phyloP scores from a whole-genome alignment of 2,797 vertebrate species.

The Pseudochirops cupreus region DNA sequence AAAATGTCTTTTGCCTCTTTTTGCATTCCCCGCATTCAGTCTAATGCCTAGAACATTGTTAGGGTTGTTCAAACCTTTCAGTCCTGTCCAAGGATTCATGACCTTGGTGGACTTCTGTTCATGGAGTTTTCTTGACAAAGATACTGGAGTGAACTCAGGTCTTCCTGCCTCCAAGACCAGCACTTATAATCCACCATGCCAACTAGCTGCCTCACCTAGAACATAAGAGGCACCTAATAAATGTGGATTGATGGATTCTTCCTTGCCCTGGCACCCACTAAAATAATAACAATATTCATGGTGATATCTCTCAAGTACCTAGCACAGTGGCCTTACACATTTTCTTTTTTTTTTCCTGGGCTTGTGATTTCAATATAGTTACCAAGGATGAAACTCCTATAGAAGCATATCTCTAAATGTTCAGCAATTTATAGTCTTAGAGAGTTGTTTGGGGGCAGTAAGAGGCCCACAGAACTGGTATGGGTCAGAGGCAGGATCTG shows the following conservation, averaged over 20 bases:
- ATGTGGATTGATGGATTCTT: not conserved
- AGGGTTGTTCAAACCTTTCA: not conserved
- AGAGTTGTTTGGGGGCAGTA: not conserved
- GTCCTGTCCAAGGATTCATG: not conserved
- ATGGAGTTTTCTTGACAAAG: not conserved
- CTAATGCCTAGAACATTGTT: not conserved
- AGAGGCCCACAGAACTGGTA: not conserved
- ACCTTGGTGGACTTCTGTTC: not conserved
- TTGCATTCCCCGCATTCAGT: not conserved
- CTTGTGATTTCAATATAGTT: not conserved
- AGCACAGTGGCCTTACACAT: not conserved
- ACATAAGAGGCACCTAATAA: not conserved
- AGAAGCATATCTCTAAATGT: not conserved
- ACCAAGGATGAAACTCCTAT: not conserved
- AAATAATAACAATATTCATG: not conserved
- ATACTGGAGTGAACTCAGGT: not conserved
- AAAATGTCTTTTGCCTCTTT: not conserved
- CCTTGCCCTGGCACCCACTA: not conserved
- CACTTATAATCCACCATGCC: not conserved
- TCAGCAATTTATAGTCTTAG: not conserved
- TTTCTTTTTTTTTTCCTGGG: not conserved
- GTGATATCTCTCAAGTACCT: not conserved
- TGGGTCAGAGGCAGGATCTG: not conserved
- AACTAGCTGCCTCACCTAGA: not conserved
- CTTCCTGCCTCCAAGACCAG: not conserved